Base-by-base conservation (phyloP, 2,113 vertebrate genomes). In the Corydoras sp. region DNA sequence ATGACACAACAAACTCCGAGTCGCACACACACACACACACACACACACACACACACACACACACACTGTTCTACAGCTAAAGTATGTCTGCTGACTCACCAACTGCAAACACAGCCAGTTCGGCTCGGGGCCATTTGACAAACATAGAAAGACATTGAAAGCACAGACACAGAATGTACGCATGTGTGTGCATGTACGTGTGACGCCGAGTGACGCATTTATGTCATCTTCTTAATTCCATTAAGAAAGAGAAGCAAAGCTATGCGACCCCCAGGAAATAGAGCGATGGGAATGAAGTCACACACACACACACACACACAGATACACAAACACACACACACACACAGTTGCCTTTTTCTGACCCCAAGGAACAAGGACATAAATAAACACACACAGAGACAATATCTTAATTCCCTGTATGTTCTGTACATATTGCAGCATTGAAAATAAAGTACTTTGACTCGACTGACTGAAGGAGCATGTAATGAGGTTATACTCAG, bases 21-120 rank as follows among this genome's bases (percentile, higher is more conserved):
- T 0, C 69, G 10, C 62, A 29, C 61, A 55, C 61, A 61, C 35
- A 69, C 72, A 63, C 77, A 75, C 77, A 68, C 65, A 69, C 63
- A 60, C 62, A 53, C 53, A 67, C 70, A 76, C 68, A 74, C 67
- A 65, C 58, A 79, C 43, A 62, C 48, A 77, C 71, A 65, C 53
- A 77, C 24, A 67, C 61, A 80, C 63, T 31, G 62, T 72, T 58
- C 55, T 65, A 55, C 43, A 32, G 62, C 73, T 12, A 50, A 15
- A 63, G 59, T 77, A 78, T 72, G 81, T 82, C 86, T 80, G 83
- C 79, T 83, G 71, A 72, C 71, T 72, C 71, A 72, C 81, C 48
- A 74, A 74, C 76, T 85, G 81, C 85, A 84, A 86, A 78, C 71
- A 80, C 79, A 75, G 84, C 82, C 84, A 77, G 75, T 79, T 80